Evolutionary conservation across 2,797 vertebrate genomes (phyloP), one percentile per base, ranked within the genome.

Genomic region (Pipistrellus kuhlii): DNA sequence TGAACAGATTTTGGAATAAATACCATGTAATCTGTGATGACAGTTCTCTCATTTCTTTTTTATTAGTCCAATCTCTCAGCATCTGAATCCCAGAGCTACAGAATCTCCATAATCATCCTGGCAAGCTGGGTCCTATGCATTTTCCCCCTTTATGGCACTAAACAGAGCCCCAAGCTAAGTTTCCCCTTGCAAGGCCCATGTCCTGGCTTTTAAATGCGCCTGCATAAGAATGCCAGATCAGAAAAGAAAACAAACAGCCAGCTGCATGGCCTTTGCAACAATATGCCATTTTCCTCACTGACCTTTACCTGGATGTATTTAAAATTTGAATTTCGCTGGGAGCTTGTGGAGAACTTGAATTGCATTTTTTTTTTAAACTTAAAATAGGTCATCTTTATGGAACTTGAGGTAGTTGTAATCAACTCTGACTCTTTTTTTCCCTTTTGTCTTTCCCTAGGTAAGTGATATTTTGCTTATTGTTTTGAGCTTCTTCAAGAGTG

Each of bases 1-100:
- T 97, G 97, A 98, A 97, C 97, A 98, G 97, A 98, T 98, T 98
- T 98, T 97, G 96, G 97, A 97, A 98, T 98, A 98, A 98, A 98
- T 97, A 98, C 97, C 97, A 97, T 97, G 96, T 98, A 98, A 98
- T 98, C 97, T 97, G 97, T 96, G 96, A 96, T 97, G 98, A 98
- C 97, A 97, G 97, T 98, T 98, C 97, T 97, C 98, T 98, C 97
- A 97, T 98, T 98, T 98, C 97, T 98, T 97, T 98, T 98, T 98
- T 98, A 98, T 98, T 98, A 98, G 97, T 97, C 98, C 97, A 97
- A 96, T 98, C 98, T 98, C 96, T 95, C 96, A 96, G 97, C 97
- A 98, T 98, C 98, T 98, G 97, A 98, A 98, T 97, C 96, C 93
- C 97, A 96, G 91, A 97, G 96, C 86, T 30, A 85, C 1, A 77